phyloP scores from a whole-genome alignment of 1,140 invertebrate genomes.

The Apis dorsata region DNA sequence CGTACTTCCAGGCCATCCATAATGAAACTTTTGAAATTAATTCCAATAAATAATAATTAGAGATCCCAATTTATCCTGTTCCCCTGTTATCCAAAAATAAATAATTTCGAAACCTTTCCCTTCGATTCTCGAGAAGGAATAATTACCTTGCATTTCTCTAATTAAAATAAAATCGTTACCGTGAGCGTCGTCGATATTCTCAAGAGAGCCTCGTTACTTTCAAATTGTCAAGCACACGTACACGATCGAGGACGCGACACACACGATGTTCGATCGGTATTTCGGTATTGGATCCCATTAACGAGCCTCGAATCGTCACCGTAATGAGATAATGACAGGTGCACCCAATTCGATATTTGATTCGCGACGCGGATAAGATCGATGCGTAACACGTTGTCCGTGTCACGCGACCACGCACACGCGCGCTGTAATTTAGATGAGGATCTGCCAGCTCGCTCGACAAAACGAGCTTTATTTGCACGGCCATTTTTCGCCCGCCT shows the following conservation, averaged over 20 bases:
- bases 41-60: background rate
- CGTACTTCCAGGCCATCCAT: too few species aligned
- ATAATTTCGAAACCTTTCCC: background rate
- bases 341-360: constrained; percentile 50
- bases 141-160: background rate
- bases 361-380: constrained; percentile 60
- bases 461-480: constrained; percentile 39
- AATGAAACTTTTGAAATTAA: too few species aligned
- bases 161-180: background rate
- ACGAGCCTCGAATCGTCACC: constrained; percentile 32
- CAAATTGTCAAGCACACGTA: background rate
- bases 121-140: background rate
- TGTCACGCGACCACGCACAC: constrained; percentile 50
- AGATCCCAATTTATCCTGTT: background rate
- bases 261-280: constrained; percentile 37
- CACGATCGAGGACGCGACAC: constrained; percentile 21
- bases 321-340: constrained; percentile 65
- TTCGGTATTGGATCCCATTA: background rate
- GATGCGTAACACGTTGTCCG: constrained; percentile 36
- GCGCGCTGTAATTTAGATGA: constrained; percentile 62
- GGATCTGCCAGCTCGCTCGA: constrained; percentile 50
- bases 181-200: background rate
- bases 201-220: constrained; percentile 10
- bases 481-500: constrained; percentile 24
- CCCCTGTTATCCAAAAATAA: background rate